phyloP scores from a whole-genome alignment of 2,888 invertebrate genomes.

The Pristionchus mayeri region DNA sequence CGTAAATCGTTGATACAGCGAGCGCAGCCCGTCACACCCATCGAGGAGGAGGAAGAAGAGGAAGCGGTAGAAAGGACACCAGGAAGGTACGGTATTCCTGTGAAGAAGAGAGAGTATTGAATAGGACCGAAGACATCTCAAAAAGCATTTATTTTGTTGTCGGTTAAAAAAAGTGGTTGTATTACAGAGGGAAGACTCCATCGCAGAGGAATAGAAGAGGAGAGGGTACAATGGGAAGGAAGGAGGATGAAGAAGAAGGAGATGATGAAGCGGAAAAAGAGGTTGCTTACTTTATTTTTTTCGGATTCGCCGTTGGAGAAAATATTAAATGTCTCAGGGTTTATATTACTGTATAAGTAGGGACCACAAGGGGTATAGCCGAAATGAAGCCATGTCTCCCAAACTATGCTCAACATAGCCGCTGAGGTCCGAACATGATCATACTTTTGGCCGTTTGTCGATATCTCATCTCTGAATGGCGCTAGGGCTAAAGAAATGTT shows the following conservation, averaged over 20 bases:
- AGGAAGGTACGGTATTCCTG: neutral
- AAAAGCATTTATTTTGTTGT: neutral
- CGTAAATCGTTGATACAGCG: constrained; percentile 13
- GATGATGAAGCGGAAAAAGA: neutral
- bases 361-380: no score
- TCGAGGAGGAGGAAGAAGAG: constrained; percentile 28
- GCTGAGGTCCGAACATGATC: no score
- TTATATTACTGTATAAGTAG: no score
- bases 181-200: neutral
- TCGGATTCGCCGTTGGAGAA: no score
- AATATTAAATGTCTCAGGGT: no score
- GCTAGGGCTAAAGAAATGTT: no score
- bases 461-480: no score
- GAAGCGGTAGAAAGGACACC: neutral
- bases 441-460: no score
- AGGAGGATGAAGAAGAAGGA: neutral
- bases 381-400: no score
- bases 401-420: no score
- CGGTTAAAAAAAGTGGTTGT: neutral
- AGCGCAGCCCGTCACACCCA: constrained; percentile 6
- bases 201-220: neutral
- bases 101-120: neutral
- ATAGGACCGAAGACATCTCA: no score
- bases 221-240: neutral
- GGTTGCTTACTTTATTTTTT: no score